These are phyloP conservation scores for Zootermopsis nevadensis DNA, from an alignment of 2,888 invertebrate species.

Conservation along the genomic window DNA sequence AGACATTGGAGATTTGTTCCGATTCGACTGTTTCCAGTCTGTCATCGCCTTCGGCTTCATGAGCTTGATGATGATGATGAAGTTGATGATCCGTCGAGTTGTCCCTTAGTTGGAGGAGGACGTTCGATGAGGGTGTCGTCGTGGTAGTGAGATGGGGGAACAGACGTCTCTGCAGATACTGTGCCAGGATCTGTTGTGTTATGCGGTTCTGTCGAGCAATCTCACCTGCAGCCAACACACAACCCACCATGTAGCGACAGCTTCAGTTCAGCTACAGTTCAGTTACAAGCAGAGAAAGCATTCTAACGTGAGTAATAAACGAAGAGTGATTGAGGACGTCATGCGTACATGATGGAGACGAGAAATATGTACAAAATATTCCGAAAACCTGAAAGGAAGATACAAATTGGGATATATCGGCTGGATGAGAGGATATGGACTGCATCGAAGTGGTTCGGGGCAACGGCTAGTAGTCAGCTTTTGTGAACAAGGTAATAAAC, in stretches of 20 bases:
- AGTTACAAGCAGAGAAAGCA: too few relatives aligned
- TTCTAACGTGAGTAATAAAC: too few relatives aligned
- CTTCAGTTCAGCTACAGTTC: too few relatives aligned
- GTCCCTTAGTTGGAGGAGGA: not conserved
- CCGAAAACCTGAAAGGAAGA: too few relatives aligned
- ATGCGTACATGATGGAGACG: too few relatives aligned
- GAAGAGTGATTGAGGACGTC: too few relatives aligned
- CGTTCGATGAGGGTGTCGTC: constrained; percentile 15
- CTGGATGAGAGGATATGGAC: too few relatives aligned
- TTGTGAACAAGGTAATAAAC: too few relatives aligned
- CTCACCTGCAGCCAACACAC: constrained; percentile 63
- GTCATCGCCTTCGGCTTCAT: constrained; percentile 61
- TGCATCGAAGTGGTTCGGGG: too few relatives aligned
- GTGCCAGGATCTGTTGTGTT: constrained; percentile 80
- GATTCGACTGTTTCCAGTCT: constrained; percentile 77
- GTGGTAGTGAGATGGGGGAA: constrained; percentile 65
- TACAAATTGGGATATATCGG: too few relatives aligned
- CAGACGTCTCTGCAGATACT: constrained; percentile 76
- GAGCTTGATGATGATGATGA: constrained; percentile 54
- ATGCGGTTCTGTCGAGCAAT: constrained; percentile 80
- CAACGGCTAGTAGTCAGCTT: too few relatives aligned
- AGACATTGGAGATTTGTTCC: constrained; percentile 69
- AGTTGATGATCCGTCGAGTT: constrained; percentile 38
- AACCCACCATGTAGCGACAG: constrained; percentile 8
- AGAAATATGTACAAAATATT: too few relatives aligned